Evolutionary conservation across 2,797 vertebrate species (phyloP).

Genomic region (Schizopygopsis malacanthus): DNA sequence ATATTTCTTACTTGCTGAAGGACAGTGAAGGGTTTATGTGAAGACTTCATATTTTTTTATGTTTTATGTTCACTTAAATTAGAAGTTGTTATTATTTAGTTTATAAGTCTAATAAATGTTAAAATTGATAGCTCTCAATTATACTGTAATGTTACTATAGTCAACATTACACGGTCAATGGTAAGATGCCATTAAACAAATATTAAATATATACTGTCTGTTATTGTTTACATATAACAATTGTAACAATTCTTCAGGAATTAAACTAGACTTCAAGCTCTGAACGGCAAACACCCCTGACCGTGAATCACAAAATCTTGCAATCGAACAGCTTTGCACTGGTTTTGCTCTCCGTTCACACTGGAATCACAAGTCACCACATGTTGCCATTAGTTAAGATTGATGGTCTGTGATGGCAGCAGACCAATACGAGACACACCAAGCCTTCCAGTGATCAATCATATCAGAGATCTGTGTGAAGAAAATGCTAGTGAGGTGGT

Average conservation of each 20-base stretch:
- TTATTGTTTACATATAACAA: too few species aligned
- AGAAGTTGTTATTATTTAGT: too few species aligned
- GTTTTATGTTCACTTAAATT: too few species aligned
- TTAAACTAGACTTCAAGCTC: neutral
- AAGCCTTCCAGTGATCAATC: conserved; percentile 50
- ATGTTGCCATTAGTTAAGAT: conserved; percentile 45
- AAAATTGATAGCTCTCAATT: too few species aligned
- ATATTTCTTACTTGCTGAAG: too few species aligned
- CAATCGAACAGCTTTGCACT: neutral
- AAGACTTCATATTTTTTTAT: too few species aligned
- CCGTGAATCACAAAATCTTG: neutral
- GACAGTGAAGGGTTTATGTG: too few species aligned
- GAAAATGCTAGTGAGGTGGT: conserved; percentile 7
- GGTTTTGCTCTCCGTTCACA: neutral
- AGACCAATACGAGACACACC: neutral
- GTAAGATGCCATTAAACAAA: too few species aligned
- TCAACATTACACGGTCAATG: too few species aligned
- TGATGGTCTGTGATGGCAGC: conserved; percentile 42
- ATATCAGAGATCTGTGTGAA: conserved; percentile 12
- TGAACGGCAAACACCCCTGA: neutral
- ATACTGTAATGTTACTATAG: too few species aligned
- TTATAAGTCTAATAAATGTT: too few species aligned
- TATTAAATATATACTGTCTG: too few species aligned
- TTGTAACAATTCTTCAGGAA: neutral
- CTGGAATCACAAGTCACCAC: conserved; percentile 29